These are phyloP conservation scores for Harpagus bidentatus DNA, from an alignment of 2,113 vertebrate species.

Conservation along the genomic window DNA sequence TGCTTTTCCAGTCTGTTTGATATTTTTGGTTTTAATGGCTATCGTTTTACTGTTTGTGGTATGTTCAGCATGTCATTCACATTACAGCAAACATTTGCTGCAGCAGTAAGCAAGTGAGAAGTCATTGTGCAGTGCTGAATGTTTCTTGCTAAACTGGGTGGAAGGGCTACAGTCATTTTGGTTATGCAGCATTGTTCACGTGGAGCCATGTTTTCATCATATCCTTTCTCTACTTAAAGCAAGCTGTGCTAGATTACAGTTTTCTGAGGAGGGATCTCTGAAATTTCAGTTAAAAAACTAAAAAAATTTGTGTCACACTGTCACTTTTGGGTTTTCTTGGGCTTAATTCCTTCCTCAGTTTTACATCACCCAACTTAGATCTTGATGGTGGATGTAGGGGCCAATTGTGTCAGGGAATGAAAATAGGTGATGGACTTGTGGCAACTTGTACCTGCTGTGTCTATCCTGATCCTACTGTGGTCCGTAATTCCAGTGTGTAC, in stretches of 20 bases:
- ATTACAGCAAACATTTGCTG: constrained; percentile 7
- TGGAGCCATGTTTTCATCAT: not conserved
- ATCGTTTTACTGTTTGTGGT: not conserved
- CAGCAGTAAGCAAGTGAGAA: not conserved
- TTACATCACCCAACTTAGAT: not conserved
- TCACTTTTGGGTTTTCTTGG: not conserved
- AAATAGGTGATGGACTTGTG: not conserved
- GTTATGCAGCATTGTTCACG: not conserved
- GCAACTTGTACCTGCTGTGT: not conserved
- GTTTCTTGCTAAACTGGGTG: not conserved
- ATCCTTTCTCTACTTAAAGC: not conserved
- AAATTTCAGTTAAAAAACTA: not conserved
- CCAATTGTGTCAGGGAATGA: not conserved
- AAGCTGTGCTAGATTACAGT: not conserved
- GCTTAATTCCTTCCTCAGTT: not conserved
- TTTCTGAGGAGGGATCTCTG: not conserved
- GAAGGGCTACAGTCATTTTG: not conserved
- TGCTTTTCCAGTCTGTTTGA: constrained; percentile 4
- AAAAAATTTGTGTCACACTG: not conserved
- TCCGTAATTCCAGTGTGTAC: not conserved
- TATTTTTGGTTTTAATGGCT: constrained; percentile 47
- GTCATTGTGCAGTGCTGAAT: not conserved
- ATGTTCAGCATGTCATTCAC: constrained; percentile 16
- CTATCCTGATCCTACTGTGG: not conserved
- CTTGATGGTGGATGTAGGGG: not conserved